Base-by-base conservation (phyloP, 2,888 invertebrate genomes). In the Uloborus plumipes region DNA sequence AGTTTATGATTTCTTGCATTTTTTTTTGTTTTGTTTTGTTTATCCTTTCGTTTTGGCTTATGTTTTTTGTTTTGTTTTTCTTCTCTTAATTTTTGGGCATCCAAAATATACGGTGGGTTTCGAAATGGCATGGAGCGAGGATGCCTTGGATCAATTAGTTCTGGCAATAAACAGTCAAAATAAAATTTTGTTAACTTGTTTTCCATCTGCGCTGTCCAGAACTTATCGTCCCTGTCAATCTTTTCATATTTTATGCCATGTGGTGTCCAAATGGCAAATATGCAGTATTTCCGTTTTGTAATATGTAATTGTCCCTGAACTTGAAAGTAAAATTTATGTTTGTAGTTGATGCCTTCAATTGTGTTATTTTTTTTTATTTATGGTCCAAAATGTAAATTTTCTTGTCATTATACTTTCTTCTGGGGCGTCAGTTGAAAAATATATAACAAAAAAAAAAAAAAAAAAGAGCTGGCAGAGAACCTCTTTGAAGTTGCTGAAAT, bases 291-390 rank as follows among this genome's bases (percentile, higher is more conserved):
- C 2, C 49, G 1, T 49, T 65, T 16, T 2, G 65, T n/a, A 49
- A 47, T 65, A 65, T 65, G 65, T 7, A 65, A 11, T 18, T 65
- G 65, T 6, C 47, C 65, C n/a, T 65, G 65, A 18, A 65, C 49
- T 39, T 65, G 49, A n/a, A 65, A 65, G 49, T 65, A 65, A 47
- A n/a, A 49, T 6, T 18, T 47, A 18, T 65, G 65, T 49, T 47
- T 65, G 16, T n/a, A n/a, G 4, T 65, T 39, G 16, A 49, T 49
- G 3, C 18, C 58, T 18, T 18, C 18, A 20, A 58, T 58, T 58
- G 13, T 13, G 18, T 49, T 18, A 49, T n/a, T 49, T 65, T 49
- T 65, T 11, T 49, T 65, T 65, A 13, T 39, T 18, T 49, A n/a
- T n/a, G 16, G 14, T 39, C 65, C 49, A 65, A 49, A 65, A 65